A percentile compares a stretch with the other conserved stretches of the same genome.
Evolutionary conservation across 2,888 invertebrate genomes (phyloP).

Genomic region (Andricus quercusramuli): DNA sequence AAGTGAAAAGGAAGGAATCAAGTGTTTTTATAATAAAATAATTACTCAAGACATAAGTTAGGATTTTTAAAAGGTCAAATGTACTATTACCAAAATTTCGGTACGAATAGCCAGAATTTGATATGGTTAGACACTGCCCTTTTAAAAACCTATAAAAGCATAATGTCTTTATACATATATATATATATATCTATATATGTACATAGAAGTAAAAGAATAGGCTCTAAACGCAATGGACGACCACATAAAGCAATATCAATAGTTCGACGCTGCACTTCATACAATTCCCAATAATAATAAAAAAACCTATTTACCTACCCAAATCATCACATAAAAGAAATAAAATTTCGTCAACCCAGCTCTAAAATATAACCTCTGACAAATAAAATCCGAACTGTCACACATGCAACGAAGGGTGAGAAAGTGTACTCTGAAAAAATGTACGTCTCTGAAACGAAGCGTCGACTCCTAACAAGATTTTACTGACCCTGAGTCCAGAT

Average conservation of each 20-base stretch:
- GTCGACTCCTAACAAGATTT: constrained; percentile 50
- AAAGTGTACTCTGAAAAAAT: background rate
- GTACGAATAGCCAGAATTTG: too few relatives aligned
- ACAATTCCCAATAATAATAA: background rate
- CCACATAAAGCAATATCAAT: background rate
- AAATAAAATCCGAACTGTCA: background rate
- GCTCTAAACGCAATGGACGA: background rate
- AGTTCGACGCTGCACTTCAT: background rate
- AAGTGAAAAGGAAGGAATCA: too few relatives aligned
- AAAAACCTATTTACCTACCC: background rate
- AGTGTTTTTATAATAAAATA: too few relatives aligned
- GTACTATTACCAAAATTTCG: too few relatives aligned
- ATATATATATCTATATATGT: constrained; percentile 1
- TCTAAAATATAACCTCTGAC: background rate
- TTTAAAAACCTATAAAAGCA: background rate
- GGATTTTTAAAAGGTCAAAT: too few relatives aligned
- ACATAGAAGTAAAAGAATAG: background rate
- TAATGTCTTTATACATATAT: background rate
- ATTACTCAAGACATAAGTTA: too few relatives aligned
- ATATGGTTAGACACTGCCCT: too few relatives aligned
- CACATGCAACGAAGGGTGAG: background rate
- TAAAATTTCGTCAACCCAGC: background rate
- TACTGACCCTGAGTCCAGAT: constrained; percentile 1
- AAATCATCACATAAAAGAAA: background rate
- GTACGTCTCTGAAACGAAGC: constrained; percentile 40